Base-by-base conservation (phyloP, 2,113 vertebrate species). In the Micronycteris hirsuta region DNA sequence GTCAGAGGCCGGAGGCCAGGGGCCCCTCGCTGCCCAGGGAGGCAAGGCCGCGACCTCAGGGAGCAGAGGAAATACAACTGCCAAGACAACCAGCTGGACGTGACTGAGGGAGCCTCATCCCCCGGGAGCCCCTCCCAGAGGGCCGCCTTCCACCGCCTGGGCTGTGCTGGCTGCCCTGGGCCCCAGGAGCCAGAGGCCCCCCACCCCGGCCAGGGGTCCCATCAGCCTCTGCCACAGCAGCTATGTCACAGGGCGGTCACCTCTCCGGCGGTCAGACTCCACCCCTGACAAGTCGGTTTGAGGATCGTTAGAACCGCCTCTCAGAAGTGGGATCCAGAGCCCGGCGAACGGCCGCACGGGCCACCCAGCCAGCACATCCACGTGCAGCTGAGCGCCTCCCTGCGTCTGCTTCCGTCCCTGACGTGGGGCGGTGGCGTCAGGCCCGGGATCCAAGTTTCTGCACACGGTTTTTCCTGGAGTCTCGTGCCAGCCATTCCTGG, bases 151-250 rank as follows among this genome's bases (percentile, higher is more conserved):
- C 1, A 2, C 2, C 2, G 20, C 65, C 2, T 8, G 8, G n/a
- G 61, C n/a, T 0, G 2, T 1, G 1, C 19, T 2, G 9, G n/a
- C 26, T 0, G 0, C 5, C 14, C 5, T 2, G 13, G 36, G 38
- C 17, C 38, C 45, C 17, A 0, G 31, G 41, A 36, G 52, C 56
- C 22, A 28, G 56, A 31, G 61, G 28, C 61, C 54, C 45, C 45
- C 45, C 10, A 56, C 54, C 54, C 54, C 20, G 9, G 54, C 17
- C 54, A 3, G 5, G 8, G 20, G 4, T 11, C 38, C 15, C 36
- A 16, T 5, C 7, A 11, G 9, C 12, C 5, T 22, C 31, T 6
- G 41, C 14, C 17, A 0, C 5, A 3, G 45, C 26, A 2, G 13
- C 1, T 3, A 5, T 2, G 9, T 45, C 61, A 2, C 68, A 26